Conservation (phyloP, 2,113 vertebrate species). For the Callipepla californica region DNA sequence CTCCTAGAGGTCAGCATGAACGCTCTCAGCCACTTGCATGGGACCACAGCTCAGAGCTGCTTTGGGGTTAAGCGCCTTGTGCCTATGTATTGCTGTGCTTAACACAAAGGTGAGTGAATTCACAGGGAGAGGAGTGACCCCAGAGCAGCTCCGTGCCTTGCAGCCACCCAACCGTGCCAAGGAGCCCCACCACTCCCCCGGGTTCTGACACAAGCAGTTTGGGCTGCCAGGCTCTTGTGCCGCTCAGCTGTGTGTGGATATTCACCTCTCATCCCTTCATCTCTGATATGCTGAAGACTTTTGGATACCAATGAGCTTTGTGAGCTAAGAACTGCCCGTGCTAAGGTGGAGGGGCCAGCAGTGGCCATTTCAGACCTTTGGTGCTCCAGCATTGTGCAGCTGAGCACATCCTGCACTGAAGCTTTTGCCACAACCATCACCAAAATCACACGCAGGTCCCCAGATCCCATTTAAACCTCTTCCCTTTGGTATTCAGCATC, state of each 20-base stretch:
- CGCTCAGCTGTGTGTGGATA: background rate
- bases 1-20: background rate
- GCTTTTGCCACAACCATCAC: background rate
- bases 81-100: background rate
- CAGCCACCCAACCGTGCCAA: accelerated
- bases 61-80: accelerated
- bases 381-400: background rate
- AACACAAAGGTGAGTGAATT: background rate
- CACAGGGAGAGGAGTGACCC: background rate
- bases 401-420: background rate
- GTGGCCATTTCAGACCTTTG: background rate
- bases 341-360: accelerated
- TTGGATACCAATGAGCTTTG: background rate
- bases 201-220: background rate
- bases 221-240: accelerated
- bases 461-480: background rate
- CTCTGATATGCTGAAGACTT: constrained; percentile 9
- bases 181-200: accelerated
- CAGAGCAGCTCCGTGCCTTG: background rate
- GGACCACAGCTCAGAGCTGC: accelerated
- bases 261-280: background rate
- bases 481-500: background rate
- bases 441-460: background rate
- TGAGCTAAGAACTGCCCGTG: accelerated
- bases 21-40: background rate